Conservation (phyloP, 1,140 invertebrate species). For the Sminthurides bifidus region DNA sequence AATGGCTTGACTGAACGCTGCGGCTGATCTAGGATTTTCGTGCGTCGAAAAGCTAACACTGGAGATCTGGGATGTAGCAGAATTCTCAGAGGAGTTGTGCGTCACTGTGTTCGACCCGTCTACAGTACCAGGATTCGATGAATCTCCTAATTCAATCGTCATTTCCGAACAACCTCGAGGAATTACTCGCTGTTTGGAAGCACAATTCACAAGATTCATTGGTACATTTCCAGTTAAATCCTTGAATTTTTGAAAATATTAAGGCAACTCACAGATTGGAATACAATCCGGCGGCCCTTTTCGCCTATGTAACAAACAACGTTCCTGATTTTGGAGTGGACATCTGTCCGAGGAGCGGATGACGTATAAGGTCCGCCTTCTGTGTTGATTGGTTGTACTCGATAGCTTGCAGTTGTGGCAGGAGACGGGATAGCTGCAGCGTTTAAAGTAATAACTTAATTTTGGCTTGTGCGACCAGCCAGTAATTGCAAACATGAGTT, state of each 20-base stretch:
- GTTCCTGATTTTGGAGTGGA: constrained; percentile 24
- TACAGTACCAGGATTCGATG: constrained; percentile 6
- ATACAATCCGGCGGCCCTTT: constrained; percentile 30
- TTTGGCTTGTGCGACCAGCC: background rate
- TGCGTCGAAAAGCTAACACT: constrained; percentile 28
- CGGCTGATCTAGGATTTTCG: constrained; percentile 27
- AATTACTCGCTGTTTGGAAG: constrained; percentile 20
- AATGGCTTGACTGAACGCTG: constrained; percentile 26
- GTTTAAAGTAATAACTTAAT: background rate
- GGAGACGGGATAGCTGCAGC: too few species aligned
- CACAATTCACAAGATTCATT: background rate
- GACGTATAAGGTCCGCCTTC: constrained; percentile 10
- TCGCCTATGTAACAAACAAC: constrained; percentile 30
- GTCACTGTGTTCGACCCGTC: constrained; percentile 28
- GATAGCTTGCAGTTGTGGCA: too few species aligned
- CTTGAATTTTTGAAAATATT: background rate
- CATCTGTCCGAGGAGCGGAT: constrained; percentile 8
- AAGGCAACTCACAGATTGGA: constrained; percentile 21
- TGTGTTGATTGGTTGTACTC: constrained; percentile 17
- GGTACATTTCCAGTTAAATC: background rate
- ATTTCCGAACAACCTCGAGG: constrained; percentile 30
- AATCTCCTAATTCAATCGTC: constrained; percentile 21
- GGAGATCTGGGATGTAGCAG: constrained; percentile 29
- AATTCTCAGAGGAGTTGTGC: constrained; percentile 31
- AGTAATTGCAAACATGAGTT: background rate